phyloP scores from a whole-genome alignment of 2,113 vertebrate species.

The Sialia sialis region DNA sequence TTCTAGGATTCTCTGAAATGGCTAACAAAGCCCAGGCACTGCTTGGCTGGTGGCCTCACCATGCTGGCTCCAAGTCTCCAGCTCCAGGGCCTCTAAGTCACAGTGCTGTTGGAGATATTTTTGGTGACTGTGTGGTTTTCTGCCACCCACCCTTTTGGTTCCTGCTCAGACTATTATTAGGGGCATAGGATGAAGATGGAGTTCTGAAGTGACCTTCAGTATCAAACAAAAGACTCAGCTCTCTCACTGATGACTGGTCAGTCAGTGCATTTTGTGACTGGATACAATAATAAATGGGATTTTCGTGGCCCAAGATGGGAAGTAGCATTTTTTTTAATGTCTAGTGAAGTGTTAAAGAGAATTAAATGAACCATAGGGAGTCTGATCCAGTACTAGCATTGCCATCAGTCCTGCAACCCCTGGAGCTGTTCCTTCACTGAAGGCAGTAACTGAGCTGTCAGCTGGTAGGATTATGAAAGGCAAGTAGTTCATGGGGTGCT shows the following conservation, averaged over 20 bases:
- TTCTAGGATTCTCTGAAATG: neutral
- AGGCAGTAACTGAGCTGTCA: neutral
- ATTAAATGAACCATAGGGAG: neutral
- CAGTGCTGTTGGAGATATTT: neutral
- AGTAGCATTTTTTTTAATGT: neutral
- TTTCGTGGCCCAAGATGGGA: neutral
- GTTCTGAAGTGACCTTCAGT: neutral
- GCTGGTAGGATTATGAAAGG: neutral
- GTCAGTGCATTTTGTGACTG: neutral
- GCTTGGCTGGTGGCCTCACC: neutral
- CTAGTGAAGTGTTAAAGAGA: neutral
- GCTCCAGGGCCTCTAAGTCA: accelerated
- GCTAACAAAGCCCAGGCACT: neutral
- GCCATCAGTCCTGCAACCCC: neutral
- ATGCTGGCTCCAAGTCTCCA: accelerated
- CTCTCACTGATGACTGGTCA: neutral
- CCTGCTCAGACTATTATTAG: neutral
- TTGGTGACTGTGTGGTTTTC: accelerated
- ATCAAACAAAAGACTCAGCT: neutral
- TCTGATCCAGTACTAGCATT: neutral
- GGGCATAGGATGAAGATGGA: accelerated
- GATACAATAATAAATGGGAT: neutral
- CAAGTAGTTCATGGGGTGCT: neutral
- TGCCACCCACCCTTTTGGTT: neutral
- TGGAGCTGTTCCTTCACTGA: neutral